Conservation (phyloP, 2,888 invertebrate genomes). For the Philopedon plagiatum region DNA sequence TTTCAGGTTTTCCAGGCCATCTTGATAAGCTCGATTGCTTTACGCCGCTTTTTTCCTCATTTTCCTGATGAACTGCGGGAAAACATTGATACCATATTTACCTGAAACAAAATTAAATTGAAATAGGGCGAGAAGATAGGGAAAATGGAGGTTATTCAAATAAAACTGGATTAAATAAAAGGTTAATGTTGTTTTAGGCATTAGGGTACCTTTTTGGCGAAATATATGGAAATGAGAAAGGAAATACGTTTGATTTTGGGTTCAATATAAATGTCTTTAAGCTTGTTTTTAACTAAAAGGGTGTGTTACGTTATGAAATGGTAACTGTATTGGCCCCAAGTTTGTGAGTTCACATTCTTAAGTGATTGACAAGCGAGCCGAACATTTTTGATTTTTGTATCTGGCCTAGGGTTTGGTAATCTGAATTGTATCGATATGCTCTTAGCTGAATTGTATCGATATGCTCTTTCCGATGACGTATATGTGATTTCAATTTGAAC, state of each 20-base stretch:
- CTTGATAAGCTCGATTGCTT: constrained; percentile 48
- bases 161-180: constrained; percentile 39
- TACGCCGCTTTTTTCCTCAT: constrained; percentile 40
- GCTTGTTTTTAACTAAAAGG: too few relatives aligned
- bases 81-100: constrained; percentile 44
- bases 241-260: neutral
- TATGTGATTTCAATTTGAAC: too few relatives aligned
- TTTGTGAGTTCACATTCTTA: too few relatives aligned
- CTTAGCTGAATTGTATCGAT: too few relatives aligned
- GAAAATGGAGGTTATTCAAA: constrained; percentile 40
- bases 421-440: too few relatives aligned
- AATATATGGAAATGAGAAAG: neutral
- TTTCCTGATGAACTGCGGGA: constrained; percentile 44
- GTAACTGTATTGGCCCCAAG: too few relatives aligned
- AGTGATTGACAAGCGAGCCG: too few relatives aligned
- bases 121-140: constrained; percentile 33
- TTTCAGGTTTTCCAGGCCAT: constrained; percentile 43
- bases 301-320: too few relatives aligned
- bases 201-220: neutral
- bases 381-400: too few relatives aligned
- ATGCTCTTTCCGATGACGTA: too few relatives aligned
- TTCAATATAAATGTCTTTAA: neutral
- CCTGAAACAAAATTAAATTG: constrained; percentile 48
- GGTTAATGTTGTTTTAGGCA: constrained; percentile 36
- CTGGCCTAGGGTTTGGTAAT: too few relatives aligned